Conservation (phyloP, 2,888 invertebrate species). For the Polia nebulosa region DNA sequence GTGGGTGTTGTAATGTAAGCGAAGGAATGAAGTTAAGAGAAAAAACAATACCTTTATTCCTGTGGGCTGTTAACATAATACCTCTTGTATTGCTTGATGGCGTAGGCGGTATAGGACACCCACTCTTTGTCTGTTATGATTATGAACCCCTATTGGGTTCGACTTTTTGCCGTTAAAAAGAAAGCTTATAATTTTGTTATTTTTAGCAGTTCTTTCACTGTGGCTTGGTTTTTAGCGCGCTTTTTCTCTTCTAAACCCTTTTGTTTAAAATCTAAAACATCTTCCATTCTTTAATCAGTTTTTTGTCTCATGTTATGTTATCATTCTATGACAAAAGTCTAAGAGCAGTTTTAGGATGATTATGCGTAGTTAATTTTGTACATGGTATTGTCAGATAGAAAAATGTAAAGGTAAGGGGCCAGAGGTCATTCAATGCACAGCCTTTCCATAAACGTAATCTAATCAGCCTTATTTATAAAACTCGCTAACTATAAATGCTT, state of each 20-base stretch:
- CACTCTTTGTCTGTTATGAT: neutral
- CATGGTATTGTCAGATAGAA: neutral
- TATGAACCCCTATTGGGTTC: neutral
- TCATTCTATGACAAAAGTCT: neutral
- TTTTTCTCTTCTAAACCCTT: neutral
- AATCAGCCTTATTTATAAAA: too few relatives aligned
- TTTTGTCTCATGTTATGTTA: too few relatives aligned
- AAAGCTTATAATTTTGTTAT: neutral
- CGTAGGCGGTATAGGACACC: slow-evolving; percentile 4
- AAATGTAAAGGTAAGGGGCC: neutral
- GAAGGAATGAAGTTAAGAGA: neutral
- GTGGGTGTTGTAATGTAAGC: slow-evolving; percentile 17
- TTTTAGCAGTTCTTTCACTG: neutral
- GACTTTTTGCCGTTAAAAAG: neutral
- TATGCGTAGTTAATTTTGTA: neutral
- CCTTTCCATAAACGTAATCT: too few relatives aligned
- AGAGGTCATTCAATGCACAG: too few relatives aligned
- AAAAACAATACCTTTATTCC: slow-evolving; percentile 8
- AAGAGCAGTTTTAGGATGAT: neutral
- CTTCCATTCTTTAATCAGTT: too few relatives aligned
- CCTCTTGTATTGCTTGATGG: neutral
- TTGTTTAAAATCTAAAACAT: neutral
- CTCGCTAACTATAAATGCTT: too few relatives aligned
- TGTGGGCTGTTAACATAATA: slow-evolving; percentile 19
- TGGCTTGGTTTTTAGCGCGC: neutral